Conservation (phyloP, 2,888 invertebrate genomes). For the Ochropacha duplaris region DNA sequence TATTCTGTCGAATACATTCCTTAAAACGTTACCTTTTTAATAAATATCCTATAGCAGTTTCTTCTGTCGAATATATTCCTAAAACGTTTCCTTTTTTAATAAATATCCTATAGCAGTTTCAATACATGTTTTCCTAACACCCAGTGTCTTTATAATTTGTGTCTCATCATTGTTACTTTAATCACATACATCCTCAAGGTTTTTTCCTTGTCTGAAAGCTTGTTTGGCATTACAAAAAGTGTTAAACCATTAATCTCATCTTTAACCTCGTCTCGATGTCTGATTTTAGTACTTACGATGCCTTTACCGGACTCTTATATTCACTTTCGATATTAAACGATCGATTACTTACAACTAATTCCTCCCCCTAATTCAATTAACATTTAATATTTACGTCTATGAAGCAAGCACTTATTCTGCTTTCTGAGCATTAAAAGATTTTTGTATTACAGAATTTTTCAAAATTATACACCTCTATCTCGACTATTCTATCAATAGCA, state of each 20-base stretch:
- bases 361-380: neutral
- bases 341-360: neutral
- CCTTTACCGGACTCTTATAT: neutral
- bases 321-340: neutral
- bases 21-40: neutral
- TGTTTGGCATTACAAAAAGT: conserved; percentile 32
- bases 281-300: neutral
- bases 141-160: conserved; percentile 11
- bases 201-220: conserved; percentile 46
- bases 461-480: too few relatives aligned
- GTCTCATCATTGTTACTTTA: conserved; percentile 27
- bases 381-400: neutral
- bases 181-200: conserved; percentile 45
- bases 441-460: neutral
- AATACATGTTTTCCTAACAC: neutral
- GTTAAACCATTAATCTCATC: conserved; percentile 18
- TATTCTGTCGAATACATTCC: neutral
- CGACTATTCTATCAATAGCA: too few relatives aligned
- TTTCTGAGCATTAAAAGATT: neutral
- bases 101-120: neutral
- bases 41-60: neutral
- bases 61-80: neutral
- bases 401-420: neutral
- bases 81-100: too few relatives aligned
- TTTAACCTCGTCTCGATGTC: conserved; percentile 10